These are phyloP conservation scores for Listronotus oregonensis DNA, from an alignment of 1,140 invertebrate genomes.

Conservation along the genomic window DNA sequence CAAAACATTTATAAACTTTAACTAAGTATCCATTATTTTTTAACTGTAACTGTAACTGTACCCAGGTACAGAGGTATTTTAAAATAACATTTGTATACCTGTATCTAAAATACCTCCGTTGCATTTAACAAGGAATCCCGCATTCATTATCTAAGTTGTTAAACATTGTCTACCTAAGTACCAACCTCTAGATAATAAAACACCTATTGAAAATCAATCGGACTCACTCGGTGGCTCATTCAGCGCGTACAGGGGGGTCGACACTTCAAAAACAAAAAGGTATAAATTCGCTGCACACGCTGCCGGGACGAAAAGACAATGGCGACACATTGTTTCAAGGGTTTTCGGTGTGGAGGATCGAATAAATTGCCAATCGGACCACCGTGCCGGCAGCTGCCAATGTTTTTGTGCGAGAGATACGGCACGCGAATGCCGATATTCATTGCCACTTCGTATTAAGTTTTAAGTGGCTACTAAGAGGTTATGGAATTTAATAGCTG, in stretches of 20 bases:
- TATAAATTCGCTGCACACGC: constrained; percentile 40
- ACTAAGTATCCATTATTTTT: no score
- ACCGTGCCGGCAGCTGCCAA: constrained; percentile 36
- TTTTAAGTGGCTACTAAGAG: constrained; percentile 24
- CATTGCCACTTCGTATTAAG: constrained; percentile 35
- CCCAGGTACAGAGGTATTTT: no score
- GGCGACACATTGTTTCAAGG: constrained; percentile 42
- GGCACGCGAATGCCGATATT: constrained; percentile 40
- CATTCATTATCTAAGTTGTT: no score
- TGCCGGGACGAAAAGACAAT: constrained; percentile 32
- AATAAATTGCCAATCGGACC: constrained; percentile 38
- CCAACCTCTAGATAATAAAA: no score
- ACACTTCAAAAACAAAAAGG: constrained; percentile 42
- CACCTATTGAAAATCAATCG: constrained; percentile 22
- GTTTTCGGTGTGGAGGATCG: constrained; percentile 35
- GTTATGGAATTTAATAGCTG: constrained; percentile 8
- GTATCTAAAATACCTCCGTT: no score
- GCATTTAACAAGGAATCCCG: no score
- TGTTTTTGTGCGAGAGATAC: constrained; percentile 39
- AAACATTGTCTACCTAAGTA: no score
- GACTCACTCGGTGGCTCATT: constrained; percentile 23
- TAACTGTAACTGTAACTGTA: no score
- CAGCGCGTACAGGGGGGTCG: constrained; percentile 33
- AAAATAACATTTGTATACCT: no score
- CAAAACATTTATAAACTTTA: no score